These are phyloP conservation scores for Eunapius fragilis DNA, from an alignment of 37 sponge, comb jelly and placozoan species.

Conservation along the genomic window DNA sequence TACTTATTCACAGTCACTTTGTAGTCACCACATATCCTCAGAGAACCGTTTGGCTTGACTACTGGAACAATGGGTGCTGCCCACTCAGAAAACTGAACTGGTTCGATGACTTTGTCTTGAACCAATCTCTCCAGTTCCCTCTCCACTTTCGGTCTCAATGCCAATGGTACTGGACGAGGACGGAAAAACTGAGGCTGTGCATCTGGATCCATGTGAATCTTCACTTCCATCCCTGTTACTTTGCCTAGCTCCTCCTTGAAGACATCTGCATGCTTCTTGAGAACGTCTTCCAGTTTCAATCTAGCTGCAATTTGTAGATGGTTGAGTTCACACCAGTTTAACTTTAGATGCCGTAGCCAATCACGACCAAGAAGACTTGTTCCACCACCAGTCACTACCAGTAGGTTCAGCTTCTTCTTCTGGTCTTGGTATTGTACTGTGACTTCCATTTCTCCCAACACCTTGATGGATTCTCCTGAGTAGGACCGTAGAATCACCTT, in stretches of 20 bases:
- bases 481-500: slow-evolving; percentile 25
- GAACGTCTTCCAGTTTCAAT: slow-evolving; percentile 8
- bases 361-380: slow-evolving; percentile 1
- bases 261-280: slow-evolving; percentile 30
- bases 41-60: slow-evolving; percentile 30
- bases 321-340: slow-evolving; percentile 6
- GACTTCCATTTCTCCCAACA: slow-evolving; percentile 25
- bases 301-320: neutral
- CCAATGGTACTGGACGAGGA: slow-evolving; percentile 56
- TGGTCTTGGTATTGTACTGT: slow-evolving; percentile 13
- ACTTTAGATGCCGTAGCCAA: neutral
- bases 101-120: slow-evolving; percentile 30
- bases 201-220: slow-evolving; percentile 30
- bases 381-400: slow-evolving; percentile 8
- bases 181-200: slow-evolving; percentile 40
- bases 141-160: slow-evolving; percentile 49
- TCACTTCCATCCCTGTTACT: slow-evolving; percentile 14
- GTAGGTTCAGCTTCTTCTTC: slow-evolving; percentile 17
- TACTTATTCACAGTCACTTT: slow-evolving; percentile 40
- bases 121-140: slow-evolving; percentile 30
- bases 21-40: slow-evolving; percentile 63
- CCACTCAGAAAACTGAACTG: slow-evolving; percentile 48
- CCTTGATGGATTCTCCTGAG: slow-evolving; percentile 32
- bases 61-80: slow-evolving; percentile 62
- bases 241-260: slow-evolving; percentile 39